Evolutionary conservation across 1,140 invertebrate genomes (phyloP).

Genomic region (Artemia franciscana): DNA sequence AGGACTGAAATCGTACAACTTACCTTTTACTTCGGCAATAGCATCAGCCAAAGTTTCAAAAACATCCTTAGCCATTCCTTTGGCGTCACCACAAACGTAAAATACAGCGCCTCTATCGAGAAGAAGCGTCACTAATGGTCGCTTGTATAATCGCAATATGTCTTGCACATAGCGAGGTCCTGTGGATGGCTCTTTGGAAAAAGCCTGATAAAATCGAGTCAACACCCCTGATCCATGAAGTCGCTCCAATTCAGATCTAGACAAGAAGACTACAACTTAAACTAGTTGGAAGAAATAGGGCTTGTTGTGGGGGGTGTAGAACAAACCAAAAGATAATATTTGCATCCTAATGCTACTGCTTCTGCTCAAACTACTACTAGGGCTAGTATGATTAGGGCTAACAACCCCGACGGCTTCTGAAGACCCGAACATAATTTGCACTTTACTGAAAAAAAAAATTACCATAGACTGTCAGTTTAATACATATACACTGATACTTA

Average conservation of each 20-base stretch:
- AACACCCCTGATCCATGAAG: constrained; percentile 26
- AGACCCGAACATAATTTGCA: no score
- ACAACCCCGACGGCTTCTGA: no score
- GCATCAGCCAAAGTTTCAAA: constrained; percentile 29
- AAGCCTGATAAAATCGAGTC: constrained; percentile 30
- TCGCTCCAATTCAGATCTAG: constrained; percentile 26
- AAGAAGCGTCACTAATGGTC: constrained; percentile 30
- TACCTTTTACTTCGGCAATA: constrained; percentile 23
- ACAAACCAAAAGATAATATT: no score
- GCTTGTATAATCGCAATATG: constrained; percentile 26
- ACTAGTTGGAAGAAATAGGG: not conserved
- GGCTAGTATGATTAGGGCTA: no score
- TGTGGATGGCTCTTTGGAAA: constrained; percentile 31
- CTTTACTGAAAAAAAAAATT: no score
- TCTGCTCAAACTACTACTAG: no score
- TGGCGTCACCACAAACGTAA: constrained; percentile 54
- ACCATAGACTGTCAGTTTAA: no score
- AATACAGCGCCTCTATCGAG: constrained; percentile 29
- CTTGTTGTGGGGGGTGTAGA: no score
- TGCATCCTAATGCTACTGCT: no score
- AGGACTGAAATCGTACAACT: no score
- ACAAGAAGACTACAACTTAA: constrained; percentile 14
- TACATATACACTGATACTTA: no score
- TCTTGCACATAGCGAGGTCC: constrained; percentile 33
- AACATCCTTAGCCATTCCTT: constrained; percentile 42